Evolutionary conservation across 1,140 invertebrate species (phyloP).

Genomic region (Caenorhabditis tropicalis): DNA sequence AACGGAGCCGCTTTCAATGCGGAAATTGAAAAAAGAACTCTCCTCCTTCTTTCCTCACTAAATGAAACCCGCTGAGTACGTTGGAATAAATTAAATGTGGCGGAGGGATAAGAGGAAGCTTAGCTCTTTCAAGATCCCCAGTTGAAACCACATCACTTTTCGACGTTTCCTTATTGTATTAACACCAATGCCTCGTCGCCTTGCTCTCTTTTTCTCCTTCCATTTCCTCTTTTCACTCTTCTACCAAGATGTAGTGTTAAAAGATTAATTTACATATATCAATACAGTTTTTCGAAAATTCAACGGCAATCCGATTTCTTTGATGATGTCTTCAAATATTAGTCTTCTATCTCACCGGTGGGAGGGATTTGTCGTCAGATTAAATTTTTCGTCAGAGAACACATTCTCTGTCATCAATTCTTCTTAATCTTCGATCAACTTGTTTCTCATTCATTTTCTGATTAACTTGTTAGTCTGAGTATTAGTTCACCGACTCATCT

Average conservation of each 20-base stretch:
- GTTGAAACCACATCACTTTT: conserved; percentile 17
- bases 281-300: too few species aligned
- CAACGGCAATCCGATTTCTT: background rate
- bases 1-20: too few species aligned
- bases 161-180: conserved; percentile 42
- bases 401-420: conserved; percentile 16
- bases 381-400: background rate
- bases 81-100: conserved; percentile 39
- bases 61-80: conserved; percentile 9
- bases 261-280: too few species aligned
- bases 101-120: conserved; percentile 7
- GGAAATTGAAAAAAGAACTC: background rate
- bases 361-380: background rate
- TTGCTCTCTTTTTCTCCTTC: background rate
- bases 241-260: too few species aligned
- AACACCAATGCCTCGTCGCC: background rate
- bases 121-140: conserved; percentile 9
- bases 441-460: background rate
- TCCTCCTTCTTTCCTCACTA: background rate
- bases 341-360: background rate
- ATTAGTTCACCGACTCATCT: background rate
- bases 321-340: too few species aligned
- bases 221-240: background rate
- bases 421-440: conserved; percentile 22
- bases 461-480: background rate